These are phyloP conservation scores for Calosoma granatense DNA, from an alignment of 1,140 invertebrate species.

Conservation along the genomic window DNA sequence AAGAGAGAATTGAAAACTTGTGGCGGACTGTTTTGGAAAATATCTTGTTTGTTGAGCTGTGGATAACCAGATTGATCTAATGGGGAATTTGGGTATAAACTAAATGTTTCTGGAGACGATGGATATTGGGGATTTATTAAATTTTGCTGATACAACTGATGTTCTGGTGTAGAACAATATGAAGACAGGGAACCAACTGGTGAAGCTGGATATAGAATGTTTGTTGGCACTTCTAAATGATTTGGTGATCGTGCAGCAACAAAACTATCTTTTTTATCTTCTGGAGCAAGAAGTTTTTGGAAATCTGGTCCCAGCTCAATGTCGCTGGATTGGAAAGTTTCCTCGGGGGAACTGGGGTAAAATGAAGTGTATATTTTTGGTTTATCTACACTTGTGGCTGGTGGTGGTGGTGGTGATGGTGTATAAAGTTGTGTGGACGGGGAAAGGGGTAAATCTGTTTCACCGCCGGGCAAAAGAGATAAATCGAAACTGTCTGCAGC, in stretches of 20 bases:
- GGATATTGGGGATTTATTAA: neutral
- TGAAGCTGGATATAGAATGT: slow-evolving; percentile 21
- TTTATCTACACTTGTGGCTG: slow-evolving; percentile 21
- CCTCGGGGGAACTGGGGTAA: slow-evolving; percentile 21
- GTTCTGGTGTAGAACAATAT: slow-evolving; percentile 17
- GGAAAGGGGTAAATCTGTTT: slow-evolving; percentile 43
- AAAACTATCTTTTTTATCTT: slow-evolving; percentile 12
- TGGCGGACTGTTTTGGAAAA: no score
- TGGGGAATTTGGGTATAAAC: slow-evolving; percentile 30
- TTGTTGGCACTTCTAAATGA: slow-evolving; percentile 29
- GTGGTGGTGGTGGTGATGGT: slow-evolving; percentile 40
- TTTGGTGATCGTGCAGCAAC: slow-evolving; percentile 16
- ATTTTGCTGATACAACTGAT: neutral
- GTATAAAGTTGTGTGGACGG: slow-evolving; percentile 45
- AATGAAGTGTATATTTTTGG: slow-evolving; percentile 30
- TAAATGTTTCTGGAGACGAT: slow-evolving; percentile 17
- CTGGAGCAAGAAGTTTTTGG: slow-evolving; percentile 26
- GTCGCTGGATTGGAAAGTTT: slow-evolving; percentile 14
- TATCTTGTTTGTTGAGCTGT: neutral
- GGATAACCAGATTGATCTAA: neutral
- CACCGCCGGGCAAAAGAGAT: slow-evolving; percentile 55
- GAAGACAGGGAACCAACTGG: slow-evolving; percentile 22
- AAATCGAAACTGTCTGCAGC: slow-evolving; percentile 60
- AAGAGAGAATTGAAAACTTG: neutral
- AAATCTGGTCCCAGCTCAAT: slow-evolving; percentile 27